phyloP scores from a whole-genome alignment of 1,140 invertebrate species.

The Trissolcus basalis region DNA sequence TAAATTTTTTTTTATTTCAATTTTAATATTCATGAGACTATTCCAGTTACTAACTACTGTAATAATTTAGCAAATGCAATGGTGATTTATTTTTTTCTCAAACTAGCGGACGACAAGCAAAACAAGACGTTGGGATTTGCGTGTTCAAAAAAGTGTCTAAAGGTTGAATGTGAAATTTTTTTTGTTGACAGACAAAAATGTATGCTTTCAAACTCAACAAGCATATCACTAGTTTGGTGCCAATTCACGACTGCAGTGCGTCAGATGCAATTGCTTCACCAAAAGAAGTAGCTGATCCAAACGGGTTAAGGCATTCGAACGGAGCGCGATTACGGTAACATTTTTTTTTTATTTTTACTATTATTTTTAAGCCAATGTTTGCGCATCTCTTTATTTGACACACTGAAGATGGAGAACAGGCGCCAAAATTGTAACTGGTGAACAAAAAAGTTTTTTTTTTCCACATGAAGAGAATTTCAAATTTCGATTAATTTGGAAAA shows the following conservation, averaged over 20 bases:
- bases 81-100: constrained; percentile 22
- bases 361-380: not conserved
- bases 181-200: constrained; percentile 46
- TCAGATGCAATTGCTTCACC: constrained; percentile 40
- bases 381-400: constrained; percentile 33
- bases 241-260: constrained; percentile 56
- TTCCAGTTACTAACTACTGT: constrained; percentile 29
- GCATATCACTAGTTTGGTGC: constrained; percentile 50
- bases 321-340: too few species aligned
- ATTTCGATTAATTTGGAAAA: too few species aligned
- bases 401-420: constrained; percentile 40
- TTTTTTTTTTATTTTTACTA: too few species aligned
- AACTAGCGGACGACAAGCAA: constrained; percentile 37
- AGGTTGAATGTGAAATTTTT: constrained; percentile 36
- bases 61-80: constrained; percentile 44
- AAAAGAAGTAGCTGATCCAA: constrained; percentile 34
- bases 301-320: constrained; percentile 8
- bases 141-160: constrained; percentile 36
- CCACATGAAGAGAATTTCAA: constrained; percentile 56
- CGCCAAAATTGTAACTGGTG: constrained; percentile 48
- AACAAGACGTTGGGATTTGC: constrained; percentile 38
- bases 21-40: constrained; percentile 44
- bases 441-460: constrained; percentile 12
- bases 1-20: not conserved
- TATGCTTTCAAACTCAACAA: constrained; percentile 47